Evolutionary conservation across 2,888 invertebrate genomes (phyloP).

Genomic region (Cerastis rubricosa): DNA sequence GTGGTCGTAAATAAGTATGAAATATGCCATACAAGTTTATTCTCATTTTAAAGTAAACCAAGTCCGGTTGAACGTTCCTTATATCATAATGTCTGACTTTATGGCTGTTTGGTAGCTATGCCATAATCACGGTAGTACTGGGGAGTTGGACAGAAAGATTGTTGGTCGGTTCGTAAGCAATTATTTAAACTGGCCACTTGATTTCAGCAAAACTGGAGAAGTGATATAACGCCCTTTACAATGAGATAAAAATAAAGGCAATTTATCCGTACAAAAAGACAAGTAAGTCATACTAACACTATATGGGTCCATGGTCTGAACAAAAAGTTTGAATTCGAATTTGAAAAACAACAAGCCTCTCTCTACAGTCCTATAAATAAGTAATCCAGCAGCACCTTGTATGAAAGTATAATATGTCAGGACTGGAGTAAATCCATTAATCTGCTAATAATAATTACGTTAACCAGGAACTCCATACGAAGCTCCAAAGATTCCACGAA

Average conservation of each 20-base stretch:
- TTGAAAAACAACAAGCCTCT: not conserved
- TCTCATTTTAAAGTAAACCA: slow-evolving; percentile 39
- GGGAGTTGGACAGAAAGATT: slow-evolving; percentile 7
- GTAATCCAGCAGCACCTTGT: slow-evolving; percentile 18
- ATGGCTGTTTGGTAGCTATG: slow-evolving; percentile 37
- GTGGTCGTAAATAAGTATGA: slow-evolving; percentile 47
- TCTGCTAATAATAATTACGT: slow-evolving; percentile 40
- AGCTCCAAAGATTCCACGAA: slow-evolving; percentile 16
- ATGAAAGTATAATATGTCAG: not conserved
- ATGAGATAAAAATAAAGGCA: slow-evolving; percentile 1
- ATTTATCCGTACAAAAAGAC: not conserved
- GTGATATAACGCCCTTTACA: not conserved
- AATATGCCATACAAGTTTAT: slow-evolving; percentile 45
- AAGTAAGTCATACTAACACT: too few relatives aligned
- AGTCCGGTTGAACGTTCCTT: slow-evolving; percentile 29
- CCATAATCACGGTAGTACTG: slow-evolving; percentile 14
- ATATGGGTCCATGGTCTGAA: too few relatives aligned
- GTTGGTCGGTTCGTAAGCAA: slow-evolving; percentile 3
- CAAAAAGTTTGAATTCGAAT: too few relatives aligned
- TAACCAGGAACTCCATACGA: slow-evolving; percentile 13
- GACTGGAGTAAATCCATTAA: slow-evolving; percentile 15
- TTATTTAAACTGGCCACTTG: slow-evolving; percentile 25
- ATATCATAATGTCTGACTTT: slow-evolving; percentile 46
- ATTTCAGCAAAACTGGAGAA: slow-evolving; percentile 1
- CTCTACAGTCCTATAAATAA: not conserved